Conservation (phyloP, 2,888 invertebrate species). For the Amblyjoppa fuscipennis region DNA sequence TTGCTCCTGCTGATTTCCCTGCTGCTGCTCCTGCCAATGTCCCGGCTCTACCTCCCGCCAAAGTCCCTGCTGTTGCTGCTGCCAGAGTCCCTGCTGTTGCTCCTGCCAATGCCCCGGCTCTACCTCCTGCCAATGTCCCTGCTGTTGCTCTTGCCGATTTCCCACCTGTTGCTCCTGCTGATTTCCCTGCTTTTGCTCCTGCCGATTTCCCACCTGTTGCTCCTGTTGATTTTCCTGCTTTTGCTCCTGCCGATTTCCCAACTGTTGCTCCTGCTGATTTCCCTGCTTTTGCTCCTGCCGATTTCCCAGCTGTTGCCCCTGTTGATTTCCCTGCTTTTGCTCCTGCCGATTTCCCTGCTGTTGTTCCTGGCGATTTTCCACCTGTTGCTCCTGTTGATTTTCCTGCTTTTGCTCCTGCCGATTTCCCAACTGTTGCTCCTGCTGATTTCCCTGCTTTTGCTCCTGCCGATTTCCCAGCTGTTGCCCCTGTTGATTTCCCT, state of each 20-base stretch:
- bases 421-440: background rate
- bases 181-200: background rate
- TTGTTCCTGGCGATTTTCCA: conserved; percentile 84
- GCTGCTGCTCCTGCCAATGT: conserved; percentile 62
- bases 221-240: background rate
- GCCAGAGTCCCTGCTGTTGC: background rate
- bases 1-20: background rate
- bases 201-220: background rate
- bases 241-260: too few species aligned
- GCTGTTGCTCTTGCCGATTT: background rate
- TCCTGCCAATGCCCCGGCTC: conserved; percentile 71
- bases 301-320: background rate
- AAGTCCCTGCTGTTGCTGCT: background rate
- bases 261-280: too few species aligned
- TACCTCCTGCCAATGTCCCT: conserved; percentile 78
- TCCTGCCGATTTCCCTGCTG: conserved; percentile 81
- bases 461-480: too few species aligned
- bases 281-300: too few species aligned
- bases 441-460: too few species aligned
- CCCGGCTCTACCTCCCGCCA: conserved; percentile 77
- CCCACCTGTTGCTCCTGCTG: background rate
- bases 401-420: conserved; percentile 67
- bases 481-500: too few species aligned
- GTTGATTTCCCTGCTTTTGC: too few species aligned
- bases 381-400: conserved; percentile 75